Evolutionary conservation across 2,113 vertebrate genomes (phyloP).

Genomic region (Tragelaphus buxtoni): DNA sequence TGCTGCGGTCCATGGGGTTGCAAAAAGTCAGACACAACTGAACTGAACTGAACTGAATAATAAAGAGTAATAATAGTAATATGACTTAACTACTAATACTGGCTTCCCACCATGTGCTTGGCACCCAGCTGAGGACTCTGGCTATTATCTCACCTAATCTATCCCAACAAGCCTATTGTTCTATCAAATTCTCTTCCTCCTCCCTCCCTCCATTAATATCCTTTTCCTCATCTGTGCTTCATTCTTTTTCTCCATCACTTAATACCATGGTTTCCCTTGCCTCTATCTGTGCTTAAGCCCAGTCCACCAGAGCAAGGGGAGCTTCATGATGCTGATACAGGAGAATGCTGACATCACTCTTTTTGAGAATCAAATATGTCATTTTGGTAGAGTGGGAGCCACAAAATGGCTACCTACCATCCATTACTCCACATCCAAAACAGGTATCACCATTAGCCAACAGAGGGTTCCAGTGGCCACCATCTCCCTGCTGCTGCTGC

Average conservation of each 20-base stretch:
- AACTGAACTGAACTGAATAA: not conserved
- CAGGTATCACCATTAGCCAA: not conserved
- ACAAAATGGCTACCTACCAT: not conserved
- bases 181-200: not conserved
- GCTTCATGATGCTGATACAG: not conserved
- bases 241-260: not conserved
- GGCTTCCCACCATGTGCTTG: not conserved
- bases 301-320: not conserved
- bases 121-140: not conserved
- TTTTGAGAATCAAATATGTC: not conserved
- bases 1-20: not conserved
- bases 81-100: fast-evolving
- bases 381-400: fast-evolving
- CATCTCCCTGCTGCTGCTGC: not conserved
- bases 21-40: not conserved
- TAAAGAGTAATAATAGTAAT: not conserved
- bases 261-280: not conserved
- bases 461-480: fast-evolving
- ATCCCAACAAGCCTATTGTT: no score
- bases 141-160: not conserved
- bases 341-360: not conserved
- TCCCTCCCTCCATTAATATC: not conserved
- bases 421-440: not conserved
- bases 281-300: no score
- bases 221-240: not conserved